Conservation (phyloP, 2,888 invertebrate species). For the Eurytoma adleriae region DNA sequence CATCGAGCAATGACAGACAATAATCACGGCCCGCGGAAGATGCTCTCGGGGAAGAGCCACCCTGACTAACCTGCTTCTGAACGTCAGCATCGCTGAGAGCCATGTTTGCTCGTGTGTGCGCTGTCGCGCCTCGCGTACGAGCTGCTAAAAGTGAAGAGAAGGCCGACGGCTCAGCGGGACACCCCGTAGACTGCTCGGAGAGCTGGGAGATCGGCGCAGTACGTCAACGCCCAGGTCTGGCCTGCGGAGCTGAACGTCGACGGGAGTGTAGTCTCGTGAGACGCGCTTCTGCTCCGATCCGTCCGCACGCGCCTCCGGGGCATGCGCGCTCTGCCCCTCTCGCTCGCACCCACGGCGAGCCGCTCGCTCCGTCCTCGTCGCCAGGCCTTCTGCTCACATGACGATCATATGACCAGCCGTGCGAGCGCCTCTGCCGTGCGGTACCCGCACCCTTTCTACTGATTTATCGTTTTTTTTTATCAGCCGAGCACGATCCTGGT, state of each 20-base stretch:
- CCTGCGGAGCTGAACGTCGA: conserved; percentile 10
- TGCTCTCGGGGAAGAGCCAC: too few relatives aligned
- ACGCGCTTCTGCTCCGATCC: conserved; percentile 15
- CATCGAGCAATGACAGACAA: too few relatives aligned
- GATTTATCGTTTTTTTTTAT: too few relatives aligned
- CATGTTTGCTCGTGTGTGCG: conserved; percentile 80
- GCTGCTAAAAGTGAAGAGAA: not conserved
- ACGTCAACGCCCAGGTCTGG: conserved; percentile 49
- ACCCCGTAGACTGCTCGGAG: not conserved
- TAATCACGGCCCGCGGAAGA: too few relatives aligned
- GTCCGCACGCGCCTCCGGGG: conserved; percentile 8
- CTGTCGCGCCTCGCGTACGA: conserved; percentile 4
- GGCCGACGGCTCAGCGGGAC: not conserved
- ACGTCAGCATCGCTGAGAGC: conserved; percentile 98
- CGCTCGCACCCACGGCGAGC: not conserved
- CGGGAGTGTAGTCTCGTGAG: conserved; percentile 30
- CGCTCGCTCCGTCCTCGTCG: not conserved
- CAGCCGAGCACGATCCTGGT: too few relatives aligned
- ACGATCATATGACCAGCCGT: conserved; percentile 55
- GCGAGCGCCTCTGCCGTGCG: too few relatives aligned
- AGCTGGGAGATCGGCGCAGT: not conserved
- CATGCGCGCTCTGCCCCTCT: not conserved
- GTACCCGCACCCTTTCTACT: too few relatives aligned
- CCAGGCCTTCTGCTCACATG: conserved; percentile 49
- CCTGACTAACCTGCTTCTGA: conserved; percentile 91